These are phyloP conservation scores for Artibeus lituratus DNA, from an alignment of 2,797 vertebrate genomes.

Conservation along the genomic window DNA sequence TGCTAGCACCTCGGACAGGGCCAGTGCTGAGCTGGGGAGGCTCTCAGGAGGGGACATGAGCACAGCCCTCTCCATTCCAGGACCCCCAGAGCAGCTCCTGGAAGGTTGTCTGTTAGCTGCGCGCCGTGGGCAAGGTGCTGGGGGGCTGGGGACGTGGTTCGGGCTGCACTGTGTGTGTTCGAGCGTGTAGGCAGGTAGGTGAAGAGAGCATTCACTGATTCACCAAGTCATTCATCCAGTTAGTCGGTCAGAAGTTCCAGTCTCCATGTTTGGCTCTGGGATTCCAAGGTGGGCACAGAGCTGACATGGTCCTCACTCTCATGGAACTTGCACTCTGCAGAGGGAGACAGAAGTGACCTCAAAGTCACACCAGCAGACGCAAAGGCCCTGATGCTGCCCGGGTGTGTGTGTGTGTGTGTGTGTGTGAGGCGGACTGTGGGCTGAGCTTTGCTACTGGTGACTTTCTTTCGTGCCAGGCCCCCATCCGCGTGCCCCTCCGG, in stretches of 20 bases:
- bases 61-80: not conserved
- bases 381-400: not conserved
- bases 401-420: too few species aligned
- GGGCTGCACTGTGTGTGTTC: not conserved
- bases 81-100: not conserved
- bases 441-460: not conserved
- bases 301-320: not conserved
- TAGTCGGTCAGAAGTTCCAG: not conserved
- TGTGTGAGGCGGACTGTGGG: not conserved
- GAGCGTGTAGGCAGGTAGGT: not conserved
- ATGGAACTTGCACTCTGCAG: not conserved
- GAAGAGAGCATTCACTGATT: not conserved
- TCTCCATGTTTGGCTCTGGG: not conserved
- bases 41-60: not conserved
- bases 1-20: slow-evolving; percentile 39
- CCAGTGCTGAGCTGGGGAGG: not conserved
- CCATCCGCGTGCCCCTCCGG: not conserved
- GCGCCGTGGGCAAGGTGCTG: not conserved
- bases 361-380: not conserved
- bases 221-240: not conserved
- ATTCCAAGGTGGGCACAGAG: not conserved
- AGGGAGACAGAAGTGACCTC: not conserved
- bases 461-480: not conserved
- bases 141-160: not conserved
- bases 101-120: not conserved